Evolutionary conservation across 37 sponge, comb jelly and placozoan genomes (phyloP), one percentile per base, ranked within the genome.

Genomic region (Eunapius fragilis): DNA sequence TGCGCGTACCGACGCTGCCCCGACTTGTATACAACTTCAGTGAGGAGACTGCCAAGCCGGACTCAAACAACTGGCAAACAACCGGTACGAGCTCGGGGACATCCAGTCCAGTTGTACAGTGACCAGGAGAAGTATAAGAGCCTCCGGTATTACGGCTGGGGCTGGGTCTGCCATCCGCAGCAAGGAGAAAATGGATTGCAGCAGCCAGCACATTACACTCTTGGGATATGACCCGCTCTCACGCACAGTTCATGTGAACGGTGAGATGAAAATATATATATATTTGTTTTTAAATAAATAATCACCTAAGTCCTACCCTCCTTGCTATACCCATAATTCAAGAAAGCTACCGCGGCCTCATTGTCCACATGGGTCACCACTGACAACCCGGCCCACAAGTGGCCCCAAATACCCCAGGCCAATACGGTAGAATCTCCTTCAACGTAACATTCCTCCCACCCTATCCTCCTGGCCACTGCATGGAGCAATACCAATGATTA

Each of bases 281-380:
- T n/a, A n/a, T n/a, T n/a, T n/a, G n/a, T n/a, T n/a, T n/a, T n/a
- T n/a, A n/a, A n/a, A n/a, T n/a, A n/a, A n/a, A n/a, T n/a, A n/a
- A n/a, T n/a, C n/a, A n/a, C n/a, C n/a, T n/a, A n/a, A n/a, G n/a
- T n/a, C n/a, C n/a, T n/a, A 25, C 27, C 24, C 14, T 76, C 88
- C 31, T 50, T 67, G 70, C 77, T 76, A 27, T 30, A 70, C 0
- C 80, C 88, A 0, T 37, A 25, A 30, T 88, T 88, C n/a, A 82
- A 14, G 0, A 81, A 4, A 0, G 77, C 82, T 23, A 82, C 88
- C 23, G 77, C 88, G 67, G 78, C 83, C 68, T 7, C 12, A 28
- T 86, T 86, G 73, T 86, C 79, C 33, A 31, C 69, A 33, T 28
- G 27, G 25, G 31, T 2, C n/a, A 25, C 28, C 27, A 87, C 82